Base-by-base conservation (phyloP, 37 sponge, comb jelly and placozoan species). In the Eunapius fragilis region DNA sequence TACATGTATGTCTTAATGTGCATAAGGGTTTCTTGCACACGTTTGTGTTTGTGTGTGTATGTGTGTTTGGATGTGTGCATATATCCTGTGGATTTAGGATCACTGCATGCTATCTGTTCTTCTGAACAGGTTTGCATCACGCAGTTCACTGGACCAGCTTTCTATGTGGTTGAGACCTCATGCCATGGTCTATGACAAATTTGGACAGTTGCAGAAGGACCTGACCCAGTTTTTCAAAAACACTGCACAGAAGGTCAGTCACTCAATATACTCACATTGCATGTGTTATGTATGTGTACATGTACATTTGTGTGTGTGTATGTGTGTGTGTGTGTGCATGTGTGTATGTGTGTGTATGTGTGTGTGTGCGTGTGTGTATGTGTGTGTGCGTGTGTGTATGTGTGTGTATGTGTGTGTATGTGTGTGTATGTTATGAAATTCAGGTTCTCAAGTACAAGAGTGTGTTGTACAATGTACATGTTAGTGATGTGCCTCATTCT, bases 131-230 rank as follows among this genome's bases (percentile, higher is more conserved):
- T 45, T 45, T 45, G 47, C 47, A 45, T 45, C 47, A 45, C 47
- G 47, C 9, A 45, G 47, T 9, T 45, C 47, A 45, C 47, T 45
- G 47, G 47, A 45, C 9, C 7, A 45, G 47, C 47, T 78, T 45
- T 78, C 49, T 78, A 14, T 78, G 79, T 78, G 49, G 37, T 45
- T 78, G 3, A 47, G 79, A 47, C 27, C 45, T 48, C 37, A 49
- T 78, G 79, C 45, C 28, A 27, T 30, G 26, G 68, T 50, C 45
- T 49, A 67, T 26, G 80, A 80, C 34, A 90, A 85, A 71, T 95
- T 90, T 92, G 96, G 94, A 13, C 67, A 80, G 33, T 71, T 87
- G 7, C 91, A 90, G 67, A 77, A 81, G 80, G 87, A 93, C 49
- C 81, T 93, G 50, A 89, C 17, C 30, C 75, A 34, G 31, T 93